Base-by-base conservation (phyloP, 1,140 invertebrate species). In the Neoseiulus cucumeris region DNA sequence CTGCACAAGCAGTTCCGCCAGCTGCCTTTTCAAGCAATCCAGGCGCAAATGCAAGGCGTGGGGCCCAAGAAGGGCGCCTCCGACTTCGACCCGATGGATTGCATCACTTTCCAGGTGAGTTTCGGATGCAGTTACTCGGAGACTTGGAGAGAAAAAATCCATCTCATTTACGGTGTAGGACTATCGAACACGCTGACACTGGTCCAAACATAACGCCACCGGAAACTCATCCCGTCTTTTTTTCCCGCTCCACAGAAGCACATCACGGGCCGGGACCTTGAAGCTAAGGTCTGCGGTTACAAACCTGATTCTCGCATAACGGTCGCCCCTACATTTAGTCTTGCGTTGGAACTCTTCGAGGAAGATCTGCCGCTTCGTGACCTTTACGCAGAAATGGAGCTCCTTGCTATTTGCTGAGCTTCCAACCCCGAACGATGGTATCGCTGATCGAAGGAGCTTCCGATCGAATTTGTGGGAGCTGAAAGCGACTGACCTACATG, bases 41-140 rank as follows among this genome's bases (percentile, higher is more conserved):
- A 59, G 51, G 51, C 51, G 51, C 51, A 25, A 33, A 25, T 59
- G 22, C 51, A 59, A 14, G 51, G 51, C 25, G 51, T 59, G 14
- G 22, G 22, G 51, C 51, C 51, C 14, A 59, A 59, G 9, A 33
- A 59, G 22, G 51, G 51, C 14, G 51, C 51, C 14, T 25, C 17
- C 51, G 51, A 59, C 51, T 59, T 59, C 51, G 51, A 59, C 22
- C 51, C 51, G 25, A 59, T 59, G 51, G 51, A 59, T 33, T 59
- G 51, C 33, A 59, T 59, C 51, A 59, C 51, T 33, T 59, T 59
- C 22, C 51, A 59, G 51, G 51, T 59, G 14, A 59, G 51, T 25
- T 4, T 14, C 6, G 14, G n/a, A n/a, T n/a, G n/a, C n/a, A n/a
- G n/a, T n/a, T n/a, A n/a, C n/a, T n/a, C n/a, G n/a, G n/a, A n/a